Conservation (phyloP, 1,140 invertebrate genomes). For the Macrobrachium rosenbergii region DNA sequence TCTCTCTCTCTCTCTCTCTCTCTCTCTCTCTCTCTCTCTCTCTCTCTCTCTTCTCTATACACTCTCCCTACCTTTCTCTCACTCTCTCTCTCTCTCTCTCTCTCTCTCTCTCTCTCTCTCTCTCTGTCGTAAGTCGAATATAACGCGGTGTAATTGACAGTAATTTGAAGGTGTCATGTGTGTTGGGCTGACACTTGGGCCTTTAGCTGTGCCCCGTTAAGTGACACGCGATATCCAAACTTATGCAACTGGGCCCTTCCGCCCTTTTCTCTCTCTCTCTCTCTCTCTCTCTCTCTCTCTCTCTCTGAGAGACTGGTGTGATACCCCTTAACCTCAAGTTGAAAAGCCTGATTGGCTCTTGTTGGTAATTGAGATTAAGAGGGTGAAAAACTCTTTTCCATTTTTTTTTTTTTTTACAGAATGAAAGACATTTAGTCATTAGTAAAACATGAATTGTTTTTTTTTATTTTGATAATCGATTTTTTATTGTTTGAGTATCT, state of each 20-base stretch:
- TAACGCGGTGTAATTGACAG: no score
- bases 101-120: not conserved
- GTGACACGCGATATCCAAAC: not conserved
- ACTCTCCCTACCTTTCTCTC: constrained; percentile 1
- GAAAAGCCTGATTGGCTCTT: not conserved
- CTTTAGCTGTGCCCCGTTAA: not conserved
- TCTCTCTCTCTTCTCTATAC: not conserved
- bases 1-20: not conserved
- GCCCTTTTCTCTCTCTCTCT: not conserved
- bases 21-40: not conserved
- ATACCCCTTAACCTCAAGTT: not conserved
- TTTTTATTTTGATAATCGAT: no score
- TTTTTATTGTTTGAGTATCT: no score
- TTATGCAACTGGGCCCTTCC: not conserved
- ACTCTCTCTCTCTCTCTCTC: not conserved
- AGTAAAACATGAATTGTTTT: no score
- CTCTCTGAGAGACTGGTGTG: no score
- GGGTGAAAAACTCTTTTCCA: no score
- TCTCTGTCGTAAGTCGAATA: not conserved
- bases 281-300: constrained; percentile 31
- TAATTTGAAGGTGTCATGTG: no score
- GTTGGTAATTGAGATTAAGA: no score
- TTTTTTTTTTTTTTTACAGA: no score
- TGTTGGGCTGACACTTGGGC: no score
- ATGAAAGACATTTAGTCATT: no score